Conservation (phyloP, 2,113 vertebrate species). For the Tapirus terrestris region DNA sequence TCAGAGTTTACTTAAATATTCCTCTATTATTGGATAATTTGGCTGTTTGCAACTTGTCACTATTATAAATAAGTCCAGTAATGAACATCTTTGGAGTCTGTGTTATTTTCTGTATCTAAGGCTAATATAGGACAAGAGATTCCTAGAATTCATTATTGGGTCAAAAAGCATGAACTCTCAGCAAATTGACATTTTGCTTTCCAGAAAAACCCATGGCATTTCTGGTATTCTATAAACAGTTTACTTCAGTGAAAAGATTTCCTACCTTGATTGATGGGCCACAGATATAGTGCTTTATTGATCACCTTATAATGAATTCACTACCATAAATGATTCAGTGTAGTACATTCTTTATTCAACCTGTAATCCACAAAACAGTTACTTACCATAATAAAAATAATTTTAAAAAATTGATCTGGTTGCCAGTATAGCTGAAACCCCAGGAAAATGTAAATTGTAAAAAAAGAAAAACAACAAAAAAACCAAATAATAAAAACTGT, state of each 20-base stretch:
- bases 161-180: slow-evolving; percentile 58
- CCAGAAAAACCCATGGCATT: slow-evolving; percentile 67
- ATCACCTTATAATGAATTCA: slow-evolving; percentile 67
- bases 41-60: not conserved
- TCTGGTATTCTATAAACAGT: slow-evolving; percentile 63
- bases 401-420: slow-evolving; percentile 34
- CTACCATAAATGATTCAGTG: slow-evolving; percentile 54
- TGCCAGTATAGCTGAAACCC: not conserved
- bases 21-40: not conserved
- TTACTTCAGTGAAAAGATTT: slow-evolving; percentile 71
- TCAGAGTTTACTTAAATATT: not conserved
- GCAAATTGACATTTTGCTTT: slow-evolving; percentile 69
- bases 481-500: not conserved
- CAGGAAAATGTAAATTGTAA: slow-evolving; percentile 8
- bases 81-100: slow-evolving; percentile 23
- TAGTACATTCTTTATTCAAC: slow-evolving; percentile 44
- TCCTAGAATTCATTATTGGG: slow-evolving; percentile 57
- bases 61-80: not conserved
- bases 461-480: not conserved
- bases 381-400: slow-evolving; percentile 33
- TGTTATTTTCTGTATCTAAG: slow-evolving; percentile 8
- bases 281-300: slow-evolving; percentile 61
- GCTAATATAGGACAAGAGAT: slow-evolving; percentile 10
- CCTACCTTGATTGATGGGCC: slow-evolving; percentile 60
- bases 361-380: slow-evolving; percentile 32